A percentile compares a stretch with the other conserved stretches of the same genome.
These are phyloP conservation scores for Cybosia mesomella DNA, from an alignment of 2,888 invertebrate genomes.

Conservation along the genomic window DNA sequence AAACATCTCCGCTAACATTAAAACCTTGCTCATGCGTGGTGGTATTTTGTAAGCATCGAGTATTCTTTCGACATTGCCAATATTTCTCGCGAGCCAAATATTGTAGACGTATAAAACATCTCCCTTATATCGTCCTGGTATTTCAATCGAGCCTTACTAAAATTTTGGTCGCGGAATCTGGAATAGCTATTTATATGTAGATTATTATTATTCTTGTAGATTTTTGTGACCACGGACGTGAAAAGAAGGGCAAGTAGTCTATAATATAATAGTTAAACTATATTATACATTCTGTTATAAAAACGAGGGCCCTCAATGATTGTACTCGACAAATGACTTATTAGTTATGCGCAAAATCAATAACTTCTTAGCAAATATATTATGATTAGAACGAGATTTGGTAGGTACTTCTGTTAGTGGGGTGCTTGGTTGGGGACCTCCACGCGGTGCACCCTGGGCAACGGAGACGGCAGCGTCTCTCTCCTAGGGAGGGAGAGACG, in stretches of 20 bases:
- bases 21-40: conserved; percentile 37
- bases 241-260: not conserved
- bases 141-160: conserved; percentile 43
- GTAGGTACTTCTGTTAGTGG: too few species aligned
- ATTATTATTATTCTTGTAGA: conserved; percentile 15
- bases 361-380: too few species aligned
- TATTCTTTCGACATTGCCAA: conserved; percentile 47
- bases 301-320: too few species aligned
- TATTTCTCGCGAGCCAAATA: conserved; percentile 47
- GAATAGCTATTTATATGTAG: conserved; percentile 24
- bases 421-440: too few species aligned
- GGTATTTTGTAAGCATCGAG: conserved; percentile 51
- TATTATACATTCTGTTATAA: too few species aligned
- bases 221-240: not conserved
- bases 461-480: too few species aligned
- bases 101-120: conserved; percentile 37
- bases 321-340: too few species aligned
- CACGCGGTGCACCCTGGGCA: too few species aligned
- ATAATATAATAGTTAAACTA: not conserved
- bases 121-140: conserved; percentile 30
- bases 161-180: conserved; percentile 28
- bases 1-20: conserved; percentile 26
- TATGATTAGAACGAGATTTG: too few species aligned
- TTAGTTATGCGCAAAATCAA: too few species aligned
- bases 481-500: too few species aligned